These are phyloP conservation scores for Stercorarius parasiticus DNA, from an alignment of 2,113 vertebrate species.

Conservation along the genomic window DNA sequence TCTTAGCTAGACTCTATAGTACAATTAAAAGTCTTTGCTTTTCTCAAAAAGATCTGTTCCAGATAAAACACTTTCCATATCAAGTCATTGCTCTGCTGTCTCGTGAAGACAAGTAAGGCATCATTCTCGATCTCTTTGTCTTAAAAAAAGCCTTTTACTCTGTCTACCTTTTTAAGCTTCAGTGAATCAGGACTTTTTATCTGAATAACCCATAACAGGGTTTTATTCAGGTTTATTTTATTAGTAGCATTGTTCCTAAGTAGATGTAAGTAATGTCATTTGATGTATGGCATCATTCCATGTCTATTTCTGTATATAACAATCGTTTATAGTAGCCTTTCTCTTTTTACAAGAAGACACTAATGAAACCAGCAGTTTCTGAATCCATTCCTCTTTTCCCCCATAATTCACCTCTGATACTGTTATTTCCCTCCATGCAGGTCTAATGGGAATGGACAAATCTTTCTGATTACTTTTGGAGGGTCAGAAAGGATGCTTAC, in stretches of 20 bases:
- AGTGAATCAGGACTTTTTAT: slow-evolving; percentile 7
- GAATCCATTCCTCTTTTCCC: background rate
- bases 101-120: background rate
- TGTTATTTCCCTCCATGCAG: slow-evolving; percentile 1
- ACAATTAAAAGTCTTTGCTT: background rate
- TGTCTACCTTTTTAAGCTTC: background rate
- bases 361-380: slow-evolving; percentile 39
- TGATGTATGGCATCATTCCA: background rate
- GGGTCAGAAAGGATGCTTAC: background rate
- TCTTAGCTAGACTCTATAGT: background rate
- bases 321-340: background rate
- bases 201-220: background rate
- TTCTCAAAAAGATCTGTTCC: background rate
- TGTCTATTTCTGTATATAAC: slow-evolving; percentile 17
- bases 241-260: slow-evolving; percentile 33
- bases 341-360: slow-evolving; percentile 6
- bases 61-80: slow-evolving; percentile 1
- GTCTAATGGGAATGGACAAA: slow-evolving; percentile 26
- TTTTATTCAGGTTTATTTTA: slow-evolving; percentile 48
- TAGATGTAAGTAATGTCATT: background rate
- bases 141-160: background rate
- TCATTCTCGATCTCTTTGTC: background rate
- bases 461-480: slow-evolving; percentile 29
- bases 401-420: background rate
- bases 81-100: background rate